Evolutionary conservation across 2,797 vertebrate genomes (phyloP).

Genomic region (Cryptoblepharus egeriae): DNA sequence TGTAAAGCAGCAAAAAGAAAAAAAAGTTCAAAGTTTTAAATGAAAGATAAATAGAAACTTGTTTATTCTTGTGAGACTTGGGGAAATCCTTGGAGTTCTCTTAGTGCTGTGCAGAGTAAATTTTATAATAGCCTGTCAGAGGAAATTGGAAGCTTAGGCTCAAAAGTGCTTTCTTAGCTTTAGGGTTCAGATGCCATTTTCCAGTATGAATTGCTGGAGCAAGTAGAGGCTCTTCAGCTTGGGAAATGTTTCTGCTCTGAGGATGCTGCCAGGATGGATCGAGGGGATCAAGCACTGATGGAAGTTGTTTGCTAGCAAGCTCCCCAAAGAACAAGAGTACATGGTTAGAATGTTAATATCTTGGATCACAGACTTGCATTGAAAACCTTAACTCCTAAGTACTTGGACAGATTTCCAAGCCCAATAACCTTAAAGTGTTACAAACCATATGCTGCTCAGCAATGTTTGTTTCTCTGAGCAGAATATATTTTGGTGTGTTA

Average conservation of each 20-base stretch:
- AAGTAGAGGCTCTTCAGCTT: slow-evolving; percentile 35
- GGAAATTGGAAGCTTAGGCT: slow-evolving; percentile 51
- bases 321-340: slow-evolving; percentile 41
- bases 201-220: slow-evolving; percentile 48
- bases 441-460: slow-evolving; percentile 23
- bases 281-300: slow-evolving; percentile 59
- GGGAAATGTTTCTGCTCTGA: slow-evolving; percentile 54
- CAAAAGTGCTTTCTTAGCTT: slow-evolving; percentile 72
- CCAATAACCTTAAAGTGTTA: not conserved
- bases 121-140: slow-evolving; percentile 60
- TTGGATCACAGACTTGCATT: slow-evolving; percentile 14
- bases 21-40: slow-evolving; percentile 52
- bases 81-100: slow-evolving; percentile 73
- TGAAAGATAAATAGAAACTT: slow-evolving; percentile 63
- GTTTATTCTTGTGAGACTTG: slow-evolving; percentile 62
- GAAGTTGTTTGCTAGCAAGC: slow-evolving; percentile 44
- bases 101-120: slow-evolving; percentile 52
- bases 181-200: slow-evolving; percentile 69
- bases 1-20: slow-evolving; percentile 19
- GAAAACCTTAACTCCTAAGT: slow-evolving; percentile 48
- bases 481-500: slow-evolving; percentile 26
- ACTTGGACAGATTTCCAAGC: slow-evolving; percentile 39
- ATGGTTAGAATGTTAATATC: slow-evolving; percentile 54
- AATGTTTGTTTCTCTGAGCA: slow-evolving; percentile 1
- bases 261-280: slow-evolving; percentile 46